phyloP scores from a whole-genome alignment of 2,113 vertebrate species.

The Gracilinanus agilis region DNA sequence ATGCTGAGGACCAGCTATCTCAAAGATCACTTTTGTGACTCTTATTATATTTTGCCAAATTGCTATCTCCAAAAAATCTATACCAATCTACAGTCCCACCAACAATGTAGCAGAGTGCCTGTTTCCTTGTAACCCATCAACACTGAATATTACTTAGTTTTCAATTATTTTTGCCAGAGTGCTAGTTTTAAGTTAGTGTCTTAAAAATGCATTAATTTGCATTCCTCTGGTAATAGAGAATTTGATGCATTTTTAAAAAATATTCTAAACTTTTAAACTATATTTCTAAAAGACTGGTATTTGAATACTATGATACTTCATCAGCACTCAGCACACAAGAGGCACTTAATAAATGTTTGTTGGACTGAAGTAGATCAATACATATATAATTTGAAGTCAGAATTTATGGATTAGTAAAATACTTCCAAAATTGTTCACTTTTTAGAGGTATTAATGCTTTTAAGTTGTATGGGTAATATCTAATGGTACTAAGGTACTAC shows the following conservation, averaged over 20 bases:
- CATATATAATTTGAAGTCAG: not conserved
- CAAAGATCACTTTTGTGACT: not conserved
- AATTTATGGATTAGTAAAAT: not conserved
- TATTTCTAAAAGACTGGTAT: not conserved
- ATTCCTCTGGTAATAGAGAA: not conserved
- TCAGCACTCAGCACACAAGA: not conserved
- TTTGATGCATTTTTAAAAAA: not conserved
- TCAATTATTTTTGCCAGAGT: not conserved
- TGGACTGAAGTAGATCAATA: not conserved
- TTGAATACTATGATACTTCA: not conserved
- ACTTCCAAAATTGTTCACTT: not conserved
- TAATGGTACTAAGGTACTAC: not conserved
- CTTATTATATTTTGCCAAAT: not conserved
- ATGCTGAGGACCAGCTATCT: not conserved
- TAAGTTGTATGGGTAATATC: not conserved
- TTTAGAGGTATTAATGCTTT: constrained; percentile 1
- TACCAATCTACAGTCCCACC: not conserved
- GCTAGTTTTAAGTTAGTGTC: not conserved
- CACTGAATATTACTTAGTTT: not conserved
- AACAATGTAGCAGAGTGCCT: not conserved
- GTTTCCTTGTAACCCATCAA: not conserved
- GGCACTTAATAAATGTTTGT: not conserved
- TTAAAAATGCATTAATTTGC: not conserved
- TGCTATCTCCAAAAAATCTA: not conserved
- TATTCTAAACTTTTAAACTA: not conserved